These are phyloP conservation scores for Emydura subglobosa DNA, from an alignment of 2,113 vertebrate genomes.

Conservation along the genomic window DNA sequence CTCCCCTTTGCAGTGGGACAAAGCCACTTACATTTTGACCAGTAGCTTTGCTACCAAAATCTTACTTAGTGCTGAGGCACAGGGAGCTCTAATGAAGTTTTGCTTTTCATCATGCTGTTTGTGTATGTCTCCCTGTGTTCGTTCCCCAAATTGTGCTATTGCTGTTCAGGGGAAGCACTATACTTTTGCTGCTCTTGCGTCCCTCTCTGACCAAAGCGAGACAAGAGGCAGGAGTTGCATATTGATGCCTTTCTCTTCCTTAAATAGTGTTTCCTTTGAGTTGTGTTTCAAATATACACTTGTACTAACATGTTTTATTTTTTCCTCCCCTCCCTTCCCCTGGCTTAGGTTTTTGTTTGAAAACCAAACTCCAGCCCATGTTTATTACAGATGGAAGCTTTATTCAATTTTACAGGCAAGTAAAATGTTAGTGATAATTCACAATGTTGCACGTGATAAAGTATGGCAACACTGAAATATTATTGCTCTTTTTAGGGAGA, in stretches of 20 bases:
- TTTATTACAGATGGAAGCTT: conserved; percentile 98
- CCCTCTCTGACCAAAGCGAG: background rate
- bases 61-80: background rate
- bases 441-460: background rate
- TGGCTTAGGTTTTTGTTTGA: conserved; percentile 96
- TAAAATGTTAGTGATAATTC: conserved; percentile 22
- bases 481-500: conserved; percentile 85
- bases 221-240: background rate
- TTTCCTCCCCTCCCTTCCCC: background rate
- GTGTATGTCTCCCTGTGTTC: background rate
- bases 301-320: conserved; percentile 14
- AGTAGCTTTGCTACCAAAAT: background rate
- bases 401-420: conserved; percentile 97
- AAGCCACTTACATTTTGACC: background rate
- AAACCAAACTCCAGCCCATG: conserved; percentile 98
- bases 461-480: background rate
- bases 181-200: background rate
- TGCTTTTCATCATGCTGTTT: background rate
- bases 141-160: background rate
- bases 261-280: background rate
- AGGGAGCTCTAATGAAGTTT: background rate
- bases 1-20: background rate
- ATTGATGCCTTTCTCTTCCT: background rate
- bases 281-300: background rate
- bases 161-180: background rate